Base-by-base conservation (phyloP, 2,113 vertebrate species). In the Mormyrus lacerda region DNA sequence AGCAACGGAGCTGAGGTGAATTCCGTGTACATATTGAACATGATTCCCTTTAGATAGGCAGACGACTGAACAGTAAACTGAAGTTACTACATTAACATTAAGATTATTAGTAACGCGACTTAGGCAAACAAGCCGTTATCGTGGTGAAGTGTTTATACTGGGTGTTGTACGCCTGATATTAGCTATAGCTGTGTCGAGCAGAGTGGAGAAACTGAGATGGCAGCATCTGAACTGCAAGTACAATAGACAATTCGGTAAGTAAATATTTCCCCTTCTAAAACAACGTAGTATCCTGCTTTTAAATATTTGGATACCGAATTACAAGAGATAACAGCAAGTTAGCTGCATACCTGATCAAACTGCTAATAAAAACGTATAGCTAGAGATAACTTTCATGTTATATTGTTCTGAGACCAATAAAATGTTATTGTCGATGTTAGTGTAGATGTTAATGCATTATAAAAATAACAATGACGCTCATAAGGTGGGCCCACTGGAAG, bases 201-300 rank as follows among this genome's bases (percentile, higher is more conserved):
- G n/a, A 35, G 3, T 35, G 85, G 50, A 55, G 47, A 17, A 53
- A 42, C 48, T 6, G 85, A 17, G 85, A 53, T 87, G 85, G 48
- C 85, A 87, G 50, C 50, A 21, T 35, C 31, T 6, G 7, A 87
- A 19, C 10, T 87, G 3, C 15, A 51, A 17, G 27, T 35, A 39
- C 31, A 35, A 19, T 87, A 87, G 50, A 8, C 47, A 87, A 42
- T 35, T 51, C n/a, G 85, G 85, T 87, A 87, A 87, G 85, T 87
- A 87, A 85, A 50, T 50, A 50, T 47, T 55, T 53, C 5, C 50
- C 7, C 19, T 24, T 35, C 35, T 55, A 53, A 87, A 19, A 35
- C 19, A 8, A 76, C 69, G 13, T 39, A 39, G 69, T 15, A 17
- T 76, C 69, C 69, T 39, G 69, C 5, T 35, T 76, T 31, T 39